Evolutionary conservation across 30 jellyfish, hydroid and myxozoan species (phyloP), one percentile per base, ranked within the genome.

Genomic region (Calvadosia cruxmelitensis): DNA sequence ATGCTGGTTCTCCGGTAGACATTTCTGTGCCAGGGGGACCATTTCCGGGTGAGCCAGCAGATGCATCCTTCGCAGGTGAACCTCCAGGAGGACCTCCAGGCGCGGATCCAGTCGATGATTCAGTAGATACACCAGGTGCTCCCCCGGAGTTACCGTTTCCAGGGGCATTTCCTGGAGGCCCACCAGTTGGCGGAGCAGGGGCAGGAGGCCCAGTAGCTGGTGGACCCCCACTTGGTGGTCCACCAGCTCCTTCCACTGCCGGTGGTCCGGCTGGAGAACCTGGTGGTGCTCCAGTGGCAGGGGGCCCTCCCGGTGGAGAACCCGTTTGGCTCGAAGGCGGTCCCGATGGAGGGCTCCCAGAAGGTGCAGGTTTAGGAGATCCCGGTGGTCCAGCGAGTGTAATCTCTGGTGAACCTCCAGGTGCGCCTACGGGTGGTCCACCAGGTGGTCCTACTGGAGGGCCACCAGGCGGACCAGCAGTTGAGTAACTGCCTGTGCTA

Each of bases 341-440:
- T n/a, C n/a, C n/a, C n/a, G n/a, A n/a, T n/a, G n/a, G 57, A 3
- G 82, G 80, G 0, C 72, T 77, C 13, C 89, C 80, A 24, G 84
- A 3, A 1, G 66, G 3, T 2, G 77, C 71, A 16, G 71, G 77
- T 72, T 24, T 23, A n/a, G 52, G 51, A 3, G 52, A 28, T 15
- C 71, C 33, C 34, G 82, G 74, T 2, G 82, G 82, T 23, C 53
- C 49, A 29, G 76, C 75, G 15, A 76, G 83, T 13, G 84, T 63
- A 1, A 71, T 25, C 2, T 1, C 66, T 7, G 66, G 30, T 29
- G 3, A n/a, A 20, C 76, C 70, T 3, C 2, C 71, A 20, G 76
- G 76, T 23, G 76, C 25, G 2, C 66, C 63, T 12, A 12, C 29
- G 10, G 66, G 76, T 29, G 66, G 31, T 2, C 1, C 66, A 29